These are phyloP conservation scores for Ibidorhyncha struthersii DNA, from an alignment of 2,113 vertebrate genomes.

Conservation along the genomic window DNA sequence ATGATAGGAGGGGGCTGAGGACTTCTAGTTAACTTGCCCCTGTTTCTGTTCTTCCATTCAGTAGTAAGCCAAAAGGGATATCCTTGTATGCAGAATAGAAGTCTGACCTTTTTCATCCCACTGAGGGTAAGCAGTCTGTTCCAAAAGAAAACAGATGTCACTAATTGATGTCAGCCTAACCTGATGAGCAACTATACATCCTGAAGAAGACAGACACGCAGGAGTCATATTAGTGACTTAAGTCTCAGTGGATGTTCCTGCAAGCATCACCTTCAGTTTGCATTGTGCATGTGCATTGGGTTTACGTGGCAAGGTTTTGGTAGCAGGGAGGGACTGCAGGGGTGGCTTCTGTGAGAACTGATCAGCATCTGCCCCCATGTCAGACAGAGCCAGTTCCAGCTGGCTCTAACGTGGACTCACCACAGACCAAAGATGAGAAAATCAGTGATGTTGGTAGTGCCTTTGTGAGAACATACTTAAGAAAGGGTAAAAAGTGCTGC, in stretches of 20 bases:
- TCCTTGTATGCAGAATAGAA: neutral
- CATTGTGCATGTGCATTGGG: neutral
- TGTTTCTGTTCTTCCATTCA: neutral
- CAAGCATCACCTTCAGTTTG: neutral
- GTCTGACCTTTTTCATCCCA: neutral
- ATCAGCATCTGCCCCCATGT: neutral
- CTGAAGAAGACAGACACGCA: neutral
- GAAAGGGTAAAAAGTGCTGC: too few relatives aligned
- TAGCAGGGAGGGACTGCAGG: neutral
- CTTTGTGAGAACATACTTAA: neutral
- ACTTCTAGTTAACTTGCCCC: neutral
- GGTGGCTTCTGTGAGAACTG: neutral
- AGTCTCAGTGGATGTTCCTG: neutral
- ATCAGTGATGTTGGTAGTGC: too few relatives aligned
- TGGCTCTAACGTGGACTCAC: neutral
- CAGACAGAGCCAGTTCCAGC: neutral
- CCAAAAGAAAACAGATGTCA: neutral
- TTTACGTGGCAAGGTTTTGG: neutral
- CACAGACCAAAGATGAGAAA: neutral
- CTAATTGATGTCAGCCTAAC: neutral
- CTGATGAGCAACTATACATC: neutral
- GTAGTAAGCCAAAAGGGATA: neutral
- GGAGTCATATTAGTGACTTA: neutral
- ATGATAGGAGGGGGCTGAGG: neutral
- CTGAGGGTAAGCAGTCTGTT: neutral